Evolutionary conservation across 2,888 invertebrate genomes (phyloP).

Genomic region (Drosophila neoperkinsi): DNA sequence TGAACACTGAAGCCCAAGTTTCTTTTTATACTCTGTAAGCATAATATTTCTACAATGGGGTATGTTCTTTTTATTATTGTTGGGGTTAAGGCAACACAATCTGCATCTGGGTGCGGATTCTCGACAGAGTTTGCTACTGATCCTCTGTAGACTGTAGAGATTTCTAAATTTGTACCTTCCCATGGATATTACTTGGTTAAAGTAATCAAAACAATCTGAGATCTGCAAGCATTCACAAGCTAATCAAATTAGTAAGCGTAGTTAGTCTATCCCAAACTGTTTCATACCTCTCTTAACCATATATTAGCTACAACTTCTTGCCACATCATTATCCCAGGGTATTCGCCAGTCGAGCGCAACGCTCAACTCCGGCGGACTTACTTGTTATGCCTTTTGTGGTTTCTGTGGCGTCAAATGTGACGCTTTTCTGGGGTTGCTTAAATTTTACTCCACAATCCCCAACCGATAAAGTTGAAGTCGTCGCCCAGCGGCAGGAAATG

Average conservation of each 20-base stretch:
- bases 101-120: not conserved
- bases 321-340: slow-evolving; percentile 10
- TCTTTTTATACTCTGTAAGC: slow-evolving; percentile 21
- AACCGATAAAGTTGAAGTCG: slow-evolving; percentile 8
- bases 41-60: not conserved
- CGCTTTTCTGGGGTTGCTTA: slow-evolving; percentile 39
- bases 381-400: slow-evolving; percentile 42
- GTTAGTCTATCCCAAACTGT: not conserved
- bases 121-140: not conserved
- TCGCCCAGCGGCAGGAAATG: slow-evolving; percentile 75
- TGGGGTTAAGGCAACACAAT: not conserved
- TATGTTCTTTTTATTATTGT: not conserved
- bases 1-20: slow-evolving; percentile 22
- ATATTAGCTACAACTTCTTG: not conserved
- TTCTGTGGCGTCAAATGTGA: slow-evolving; percentile 67
- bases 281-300: not conserved
- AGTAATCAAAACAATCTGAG: not conserved
- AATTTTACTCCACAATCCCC: slow-evolving; percentile 15
- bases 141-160: not conserved
- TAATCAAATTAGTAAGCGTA: not conserved
- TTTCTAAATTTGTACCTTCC: not conserved
- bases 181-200: not conserved
- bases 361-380: not conserved
- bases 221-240: not conserved
- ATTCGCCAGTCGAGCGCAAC: not conserved